These are phyloP conservation scores for Epinephelus cyanopodus DNA, from an alignment of 2,113 vertebrate genomes.

Conservation along the genomic window DNA sequence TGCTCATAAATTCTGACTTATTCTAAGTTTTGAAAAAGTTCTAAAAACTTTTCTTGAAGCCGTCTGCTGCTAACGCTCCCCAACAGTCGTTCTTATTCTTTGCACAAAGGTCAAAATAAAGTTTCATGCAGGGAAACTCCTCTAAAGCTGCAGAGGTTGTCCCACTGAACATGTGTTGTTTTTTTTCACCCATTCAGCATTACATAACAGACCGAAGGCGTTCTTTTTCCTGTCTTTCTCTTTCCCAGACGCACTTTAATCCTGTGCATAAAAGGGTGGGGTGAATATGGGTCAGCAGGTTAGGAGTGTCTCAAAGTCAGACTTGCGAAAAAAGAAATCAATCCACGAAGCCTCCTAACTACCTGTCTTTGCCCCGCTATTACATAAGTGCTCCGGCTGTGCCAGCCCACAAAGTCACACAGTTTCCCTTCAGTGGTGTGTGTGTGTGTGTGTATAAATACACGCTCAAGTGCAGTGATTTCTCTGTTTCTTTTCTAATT, in stretches of 20 bases:
- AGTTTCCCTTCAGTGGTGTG: slow-evolving; percentile 45
- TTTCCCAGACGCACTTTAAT: slow-evolving; percentile 82
- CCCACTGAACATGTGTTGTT: slow-evolving; percentile 64
- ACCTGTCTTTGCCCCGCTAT: slow-evolving; percentile 79
- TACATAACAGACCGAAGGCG: slow-evolving; percentile 84
- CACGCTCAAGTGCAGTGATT: slow-evolving; percentile 4
- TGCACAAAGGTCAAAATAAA: slow-evolving; percentile 31
- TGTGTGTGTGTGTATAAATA: slow-evolving; percentile 19
- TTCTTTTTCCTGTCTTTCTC: slow-evolving; percentile 75
- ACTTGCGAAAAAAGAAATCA: slow-evolving; percentile 76
- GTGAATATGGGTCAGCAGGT: slow-evolving; percentile 88
- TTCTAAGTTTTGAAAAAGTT: slow-evolving; percentile 43
- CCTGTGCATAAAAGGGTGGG: slow-evolving; percentile 78
- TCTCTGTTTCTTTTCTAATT: neutral
- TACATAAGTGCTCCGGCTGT: slow-evolving; percentile 83
- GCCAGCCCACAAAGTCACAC: slow-evolving; percentile 76
- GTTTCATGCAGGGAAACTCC: slow-evolving; percentile 54
- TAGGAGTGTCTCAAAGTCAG: slow-evolving; percentile 84
- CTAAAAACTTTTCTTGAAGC: slow-evolving; percentile 35
- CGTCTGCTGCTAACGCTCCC: neutral
- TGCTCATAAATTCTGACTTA: neutral
- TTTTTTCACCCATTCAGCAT: slow-evolving; percentile 81
- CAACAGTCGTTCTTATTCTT: neutral
- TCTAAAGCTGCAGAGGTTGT: slow-evolving; percentile 62
- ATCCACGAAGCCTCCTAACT: slow-evolving; percentile 70